Conservation (phyloP, 2,113 vertebrate genomes). For the Zosterops borbonicus region DNA sequence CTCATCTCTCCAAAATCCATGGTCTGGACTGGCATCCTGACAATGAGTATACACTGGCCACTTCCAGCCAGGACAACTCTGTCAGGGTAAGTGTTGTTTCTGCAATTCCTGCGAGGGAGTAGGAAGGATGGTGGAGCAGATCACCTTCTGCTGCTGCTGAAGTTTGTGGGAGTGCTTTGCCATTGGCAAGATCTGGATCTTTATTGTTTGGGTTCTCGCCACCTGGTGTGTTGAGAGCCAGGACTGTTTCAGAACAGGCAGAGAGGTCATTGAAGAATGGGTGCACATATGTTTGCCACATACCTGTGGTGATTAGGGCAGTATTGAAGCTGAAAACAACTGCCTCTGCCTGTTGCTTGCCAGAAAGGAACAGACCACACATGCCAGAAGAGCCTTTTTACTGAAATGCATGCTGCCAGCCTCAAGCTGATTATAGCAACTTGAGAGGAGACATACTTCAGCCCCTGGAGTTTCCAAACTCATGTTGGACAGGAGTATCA, state of each 20-base stretch:
- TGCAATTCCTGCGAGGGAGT: background rate
- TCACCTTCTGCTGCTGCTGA: background rate
- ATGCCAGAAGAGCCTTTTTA: background rate
- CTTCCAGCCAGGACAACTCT: conserved; percentile 98
- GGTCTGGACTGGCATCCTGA: conserved; percentile 98
- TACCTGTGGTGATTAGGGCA: background rate
- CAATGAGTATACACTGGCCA: conserved; percentile 91
- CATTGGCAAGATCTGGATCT: background rate
- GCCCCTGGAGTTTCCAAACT: background rate
- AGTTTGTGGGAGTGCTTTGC: background rate
- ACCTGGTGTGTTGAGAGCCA: background rate
- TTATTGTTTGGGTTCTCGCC: background rate
- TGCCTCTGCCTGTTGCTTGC: background rate
- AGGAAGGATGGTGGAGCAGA: background rate
- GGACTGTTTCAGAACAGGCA: background rate
- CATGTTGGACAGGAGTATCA: background rate
- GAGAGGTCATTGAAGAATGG: background rate
- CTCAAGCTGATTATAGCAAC: background rate
- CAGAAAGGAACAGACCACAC: background rate
- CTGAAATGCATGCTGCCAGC: background rate
- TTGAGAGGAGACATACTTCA: background rate
- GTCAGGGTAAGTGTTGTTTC: conserved; percentile 82
- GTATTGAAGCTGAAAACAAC: background rate
- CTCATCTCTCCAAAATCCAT: conserved; percentile 96
- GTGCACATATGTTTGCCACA: background rate